Base-by-base conservation (phyloP, 2,888 invertebrate species). In the Acholoe squamosa region DNA sequence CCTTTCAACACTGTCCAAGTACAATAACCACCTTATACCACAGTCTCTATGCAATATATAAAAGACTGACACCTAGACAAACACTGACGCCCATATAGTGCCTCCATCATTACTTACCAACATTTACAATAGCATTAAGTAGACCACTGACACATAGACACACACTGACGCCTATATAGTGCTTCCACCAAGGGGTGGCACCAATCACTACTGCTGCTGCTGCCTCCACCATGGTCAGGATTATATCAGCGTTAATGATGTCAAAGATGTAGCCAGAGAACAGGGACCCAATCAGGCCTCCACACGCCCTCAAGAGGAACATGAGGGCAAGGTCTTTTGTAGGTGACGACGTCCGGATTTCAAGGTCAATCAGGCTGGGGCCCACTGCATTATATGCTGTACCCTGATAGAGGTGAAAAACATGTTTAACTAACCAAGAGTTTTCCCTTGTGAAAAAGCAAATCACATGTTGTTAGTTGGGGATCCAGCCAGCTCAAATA, bases 301-400 rank as follows among this genome's bases (percentile, higher is more conserved):
- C 86, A 16, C 14, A 22, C 0, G 86, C 86, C 28, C 86, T 22
- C 28, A 86, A 54, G 86, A 33, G 16, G 86, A 86, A 86, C 86
- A 86, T 52, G 33, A 86, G 56, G 86, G 54, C 19, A 0, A 86
- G 5, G 16, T 86, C 86, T 28, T 54, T 51, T 10, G 54, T 86
- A 25, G 86, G 0, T 0, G 86, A 22, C 0, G 54, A 52, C 0
- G 86, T 86, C 16, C 86, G 52, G n/a, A 86, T 86, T 28, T 86
- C 86, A n/a, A 86, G 86, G 86, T 86, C 86, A 14, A 86, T 86
- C 25, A 86, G 86, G 33, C 86, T 86, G 5, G 86, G 86, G 10
- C 86, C 86, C 7, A 54, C 54, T 10, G 25, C 28, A 10, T 0
- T 22, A 33, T 86, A 86, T 16, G 86, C 28, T 33, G 56, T 54